Evolutionary conservation across 2,797 vertebrate genomes (phyloP), one percentile per base, ranked within the genome.

Genomic region (Diceros bicornis): DNA sequence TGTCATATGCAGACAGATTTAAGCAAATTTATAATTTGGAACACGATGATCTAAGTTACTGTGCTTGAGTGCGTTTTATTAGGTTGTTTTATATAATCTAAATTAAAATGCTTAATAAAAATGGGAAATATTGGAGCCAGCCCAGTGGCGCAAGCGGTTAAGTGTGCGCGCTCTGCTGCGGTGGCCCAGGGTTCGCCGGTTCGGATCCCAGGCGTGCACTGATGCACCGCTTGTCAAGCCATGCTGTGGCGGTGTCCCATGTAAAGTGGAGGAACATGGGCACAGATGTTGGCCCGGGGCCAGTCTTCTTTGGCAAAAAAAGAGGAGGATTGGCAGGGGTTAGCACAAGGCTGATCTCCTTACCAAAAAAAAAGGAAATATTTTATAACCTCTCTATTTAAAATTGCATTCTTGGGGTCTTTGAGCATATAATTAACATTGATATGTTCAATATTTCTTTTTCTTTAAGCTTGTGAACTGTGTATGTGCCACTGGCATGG

Each of bases 21-120:
- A 62, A 82, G 25, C 47, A 41, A 23, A 44, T 87, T 79, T 93
- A 32, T 75, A n/a, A 91, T 25, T 37, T 75, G 47, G 25, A 92
- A 34, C 23, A 74, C 23, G 11, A 57, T 68, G 52, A 68, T 25
- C 16, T 79, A 68, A 90, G 68, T 87, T 87, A 78, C 0, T 61
- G 47, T 85, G 23, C 32, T 59, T 77, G 37, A 61, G 2, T 97
- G 6, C 81, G 68, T 88, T 91, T 97, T 90, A 17, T 86, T 74
- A 72, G 23, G 12, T 71, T 96, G 14, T 71, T 96, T 92, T 92
- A 84, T 47, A 12, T 87, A 89, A 82, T 72, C 27, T 94, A 25
- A 68, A 10, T 71, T 90, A n/a, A 91, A 94, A 77, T 50, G 18
- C 10, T 78, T 94, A 82, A 81, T 75, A 71, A 82, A 74, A 47